phyloP scores from a whole-genome alignment of 2,888 invertebrate species.

The Pristionchus exspectatus region DNA sequence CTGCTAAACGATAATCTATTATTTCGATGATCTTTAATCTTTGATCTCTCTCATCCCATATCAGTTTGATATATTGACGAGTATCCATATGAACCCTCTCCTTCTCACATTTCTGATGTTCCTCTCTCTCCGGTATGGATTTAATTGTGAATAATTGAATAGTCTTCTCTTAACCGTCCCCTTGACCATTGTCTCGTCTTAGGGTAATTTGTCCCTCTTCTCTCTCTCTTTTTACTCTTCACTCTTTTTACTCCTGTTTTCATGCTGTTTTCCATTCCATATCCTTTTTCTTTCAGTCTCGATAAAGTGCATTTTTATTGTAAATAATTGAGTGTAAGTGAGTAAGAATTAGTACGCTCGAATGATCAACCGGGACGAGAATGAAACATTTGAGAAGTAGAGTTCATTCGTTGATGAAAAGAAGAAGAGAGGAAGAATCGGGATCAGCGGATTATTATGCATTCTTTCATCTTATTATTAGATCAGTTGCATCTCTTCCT shows the following conservation, averaged over 20 bases:
- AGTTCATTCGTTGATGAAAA: not conserved
- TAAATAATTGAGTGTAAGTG: slow-evolving; percentile 47
- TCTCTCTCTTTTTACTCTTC: not conserved
- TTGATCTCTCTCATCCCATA: slow-evolving; percentile 7
- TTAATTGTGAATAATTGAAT: slow-evolving; percentile 47
- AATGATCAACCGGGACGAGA: slow-evolving; percentile 42
- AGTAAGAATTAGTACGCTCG: slow-evolving; percentile 21
- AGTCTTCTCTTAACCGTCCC: slow-evolving; percentile 20
- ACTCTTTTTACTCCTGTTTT: slow-evolving; percentile 24
- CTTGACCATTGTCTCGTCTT: slow-evolving; percentile 25
- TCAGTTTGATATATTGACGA: slow-evolving; percentile 17
- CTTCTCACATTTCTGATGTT: not conserved
- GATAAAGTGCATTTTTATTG: slow-evolving; percentile 46
- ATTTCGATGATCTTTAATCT: not conserved
- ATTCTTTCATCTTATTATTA: not conserved
- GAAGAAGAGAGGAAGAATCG: not conserved
- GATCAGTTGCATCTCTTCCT: not conserved
- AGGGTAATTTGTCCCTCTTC: slow-evolving; percentile 19
- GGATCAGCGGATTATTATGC: not conserved
- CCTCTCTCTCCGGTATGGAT: slow-evolving; percentile 16
- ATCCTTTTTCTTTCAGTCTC: not conserved
- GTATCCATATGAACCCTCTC: not conserved
- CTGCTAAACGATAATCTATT: not conserved
- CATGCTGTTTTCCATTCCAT: slow-evolving; percentile 38
- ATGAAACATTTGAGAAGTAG: not conserved